Evolutionary conservation across 2,888 invertebrate species (phyloP), one percentile per base, ranked within the genome.

Genomic region (Drosophila pseudotakahashii): DNA sequence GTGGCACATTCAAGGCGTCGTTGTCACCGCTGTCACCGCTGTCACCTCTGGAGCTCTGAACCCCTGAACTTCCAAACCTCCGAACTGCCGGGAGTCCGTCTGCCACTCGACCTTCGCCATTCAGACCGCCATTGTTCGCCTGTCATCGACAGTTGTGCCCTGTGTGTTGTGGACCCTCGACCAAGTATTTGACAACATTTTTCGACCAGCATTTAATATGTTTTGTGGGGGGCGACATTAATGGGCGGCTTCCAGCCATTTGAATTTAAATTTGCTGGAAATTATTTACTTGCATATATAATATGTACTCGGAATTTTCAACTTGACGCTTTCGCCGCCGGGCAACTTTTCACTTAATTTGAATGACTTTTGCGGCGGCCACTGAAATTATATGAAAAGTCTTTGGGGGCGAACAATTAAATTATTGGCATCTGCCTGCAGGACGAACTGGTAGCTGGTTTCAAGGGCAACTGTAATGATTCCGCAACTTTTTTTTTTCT

Each of bases 361-460:
- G 67, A 67, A 73, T 79, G 79, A 73, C 78, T 85, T 68, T 59
- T 51, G 42, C 14, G 41, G 71, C 36, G 19, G 32, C 53, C 66
- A 57, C 52, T 66, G 51, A 51, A 66, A 78, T 69, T 54, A 66
- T 69, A 78, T 71, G 78, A 82, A 73, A 85, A 67, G 80, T 69
- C 80, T 73, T 64, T 41, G 71, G 70, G 70, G 86, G 78, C 86
- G 69, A 73, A 78, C 77, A 82, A 80, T 85, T 82, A 72, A 77
- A 82, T 82, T 80, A 85, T 77, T 80, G 77, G 57, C 77, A 39
- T 34, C 32, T 10, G 42, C 2, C 44, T 13, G 26, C 30, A 0
- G 41, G 11, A 11, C 34, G 13, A 41, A 36, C 16, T 9, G 16
- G 34, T 7, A 11, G 48, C 36, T 36, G 19, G 13, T 4, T 11